Conservation (phyloP, 1,140 invertebrate genomes). For the Geopemphigus sp. region DNA sequence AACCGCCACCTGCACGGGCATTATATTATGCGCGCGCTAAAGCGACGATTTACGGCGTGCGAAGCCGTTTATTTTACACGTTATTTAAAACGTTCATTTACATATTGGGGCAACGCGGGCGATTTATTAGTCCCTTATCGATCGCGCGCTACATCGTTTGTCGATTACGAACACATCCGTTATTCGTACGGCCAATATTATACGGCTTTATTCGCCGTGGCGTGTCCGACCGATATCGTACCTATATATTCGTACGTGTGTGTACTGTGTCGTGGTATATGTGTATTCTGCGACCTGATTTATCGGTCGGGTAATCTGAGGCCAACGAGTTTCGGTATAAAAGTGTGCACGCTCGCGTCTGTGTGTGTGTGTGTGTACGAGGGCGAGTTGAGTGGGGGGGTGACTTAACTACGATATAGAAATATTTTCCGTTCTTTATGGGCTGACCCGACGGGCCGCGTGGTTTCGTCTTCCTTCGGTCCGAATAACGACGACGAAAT, state of each 20-base stretch:
- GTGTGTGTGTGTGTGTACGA: too few relatives aligned
- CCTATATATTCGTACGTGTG: neutral
- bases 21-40: neutral
- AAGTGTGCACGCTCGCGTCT: too few relatives aligned
- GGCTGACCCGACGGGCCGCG: too few relatives aligned
- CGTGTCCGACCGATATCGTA: neutral
- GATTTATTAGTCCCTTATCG: constrained; percentile 46
- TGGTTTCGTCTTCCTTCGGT: constrained; percentile 11
- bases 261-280: neutral
- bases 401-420: too few relatives aligned
- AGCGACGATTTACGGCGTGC: constrained; percentile 33
- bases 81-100: constrained; percentile 24
- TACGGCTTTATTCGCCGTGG: neutral
- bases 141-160: constrained; percentile 28
- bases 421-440: too few relatives aligned
- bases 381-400: too few relatives aligned
- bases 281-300: constrained; percentile 20
- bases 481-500: constrained; percentile 9
- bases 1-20: neutral
- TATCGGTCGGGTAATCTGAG: constrained; percentile 46
- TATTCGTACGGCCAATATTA: neutral
- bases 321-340: constrained; percentile 38
- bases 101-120: constrained; percentile 6
- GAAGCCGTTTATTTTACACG: constrained; percentile 32
- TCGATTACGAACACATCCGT: constrained; percentile 32